Percentiles rank a stretch among this genome's conserved stretches.
phyloP scores from a whole-genome alignment of 2,888 invertebrate genomes.

The Hartigia nigra region DNA sequence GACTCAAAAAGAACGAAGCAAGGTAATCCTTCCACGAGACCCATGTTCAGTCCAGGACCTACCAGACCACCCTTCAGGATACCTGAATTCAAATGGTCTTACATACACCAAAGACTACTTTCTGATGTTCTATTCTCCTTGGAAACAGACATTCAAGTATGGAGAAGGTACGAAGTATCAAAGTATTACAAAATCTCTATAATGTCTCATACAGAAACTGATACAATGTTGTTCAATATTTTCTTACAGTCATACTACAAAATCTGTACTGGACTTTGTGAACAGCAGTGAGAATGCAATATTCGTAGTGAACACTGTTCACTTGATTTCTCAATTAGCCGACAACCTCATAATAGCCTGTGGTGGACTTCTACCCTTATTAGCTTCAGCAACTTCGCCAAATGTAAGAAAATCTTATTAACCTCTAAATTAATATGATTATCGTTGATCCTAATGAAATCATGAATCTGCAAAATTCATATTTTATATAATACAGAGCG shows the following conservation, averaged over 20 bases:
- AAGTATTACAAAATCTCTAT: background rate
- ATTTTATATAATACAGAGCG: conserved; percentile 77
- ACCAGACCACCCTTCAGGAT: conserved; percentile 97
- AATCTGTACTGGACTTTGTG: conserved; percentile 97
- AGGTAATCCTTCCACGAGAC: conserved; percentile 75
- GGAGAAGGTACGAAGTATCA: conserved; percentile 70
- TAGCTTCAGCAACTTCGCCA: conserved; percentile 98
- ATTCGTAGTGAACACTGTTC: conserved; percentile 99
- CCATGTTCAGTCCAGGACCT: conserved; percentile 94
- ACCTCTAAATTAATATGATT: background rate
- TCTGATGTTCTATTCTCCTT: conserved; percentile 96
- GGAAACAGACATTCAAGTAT: conserved; percentile 96
- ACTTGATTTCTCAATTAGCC: conserved; percentile 97
- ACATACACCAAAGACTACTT: conserved; percentile 95
- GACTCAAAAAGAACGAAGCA: conserved; percentile 67
- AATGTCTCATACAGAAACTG: background rate
- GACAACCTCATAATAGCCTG: conserved; percentile 99
- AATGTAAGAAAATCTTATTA: conserved; percentile 77
- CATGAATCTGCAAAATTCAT: conserved; percentile 11
- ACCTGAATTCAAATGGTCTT: conserved; percentile 99
- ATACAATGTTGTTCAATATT: background rate
- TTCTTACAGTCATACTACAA: conserved; percentile 87
- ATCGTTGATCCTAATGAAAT: background rate
- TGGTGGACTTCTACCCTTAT: conserved; percentile 93
- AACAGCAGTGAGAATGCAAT: conserved; percentile 98